Base-by-base conservation (phyloP, 2,888 invertebrate genomes). In the Eledona agricola region DNA sequence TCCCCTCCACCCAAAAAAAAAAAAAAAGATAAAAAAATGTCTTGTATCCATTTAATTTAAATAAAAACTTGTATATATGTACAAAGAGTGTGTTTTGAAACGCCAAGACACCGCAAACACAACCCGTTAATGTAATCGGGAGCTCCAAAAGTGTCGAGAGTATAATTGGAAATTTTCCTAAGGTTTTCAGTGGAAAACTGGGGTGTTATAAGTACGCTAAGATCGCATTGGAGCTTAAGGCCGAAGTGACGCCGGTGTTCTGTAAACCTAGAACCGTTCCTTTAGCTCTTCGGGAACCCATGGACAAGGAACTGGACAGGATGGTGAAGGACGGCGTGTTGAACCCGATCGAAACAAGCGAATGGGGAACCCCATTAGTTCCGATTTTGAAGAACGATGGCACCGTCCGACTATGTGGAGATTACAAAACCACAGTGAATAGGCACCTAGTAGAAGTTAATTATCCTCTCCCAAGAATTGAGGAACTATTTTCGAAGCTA, bases 391-490 rank as follows among this genome's bases (percentile, higher is more conserved):
- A 22, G 7, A 12, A 5, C 3, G 15, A 37, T 12, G 32, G 32
- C 5, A 12, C 9, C 1, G 12, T 32, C 4, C 9, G 20, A 10
- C 19, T 10, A n/a, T 37, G 37, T n/a, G 32, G 32, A 16, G 32
- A 32, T 12, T 17, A 32, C 17, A 32, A 12, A 10, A 9, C 19
- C 4, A 32, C 32, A 10, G 16, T 32, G 6, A 32, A 32, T 7
- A 15, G 7, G 9, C 4, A 29, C 5, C 5, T 29, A 29, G 6
- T 13, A n/a, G 17, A 16, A 5, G 32, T 32, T 9, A 15, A 17
- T 6, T 32, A 32, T 9, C 32, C 32, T n/a, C 19, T 32, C 1
- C 32, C 17, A n/a, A 4, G 10, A 15, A 32, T 17, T 17, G 32
- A 32, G 5, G 32, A 32, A 5, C 9, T 32, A 7, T 32, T 32